These are phyloP conservation scores for Hippopotamus amphibius DNA, from an alignment of 2,113 vertebrate genomes.

Conservation along the genomic window DNA sequence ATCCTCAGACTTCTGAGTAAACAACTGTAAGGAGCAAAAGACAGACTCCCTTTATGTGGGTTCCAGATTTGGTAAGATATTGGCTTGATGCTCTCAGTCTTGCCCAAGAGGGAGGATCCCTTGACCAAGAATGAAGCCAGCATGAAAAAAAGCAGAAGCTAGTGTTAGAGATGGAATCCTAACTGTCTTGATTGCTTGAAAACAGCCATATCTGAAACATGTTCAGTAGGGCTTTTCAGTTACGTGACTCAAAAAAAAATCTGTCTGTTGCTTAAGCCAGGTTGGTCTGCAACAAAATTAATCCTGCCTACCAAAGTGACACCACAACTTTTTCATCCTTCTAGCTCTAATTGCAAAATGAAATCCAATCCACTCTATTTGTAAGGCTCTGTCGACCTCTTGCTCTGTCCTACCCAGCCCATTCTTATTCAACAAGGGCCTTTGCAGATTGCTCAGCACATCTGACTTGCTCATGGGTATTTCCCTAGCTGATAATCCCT, in stretches of 20 bases:
- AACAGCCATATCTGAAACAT: not conserved
- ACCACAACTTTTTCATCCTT: not conserved
- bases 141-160: not conserved
- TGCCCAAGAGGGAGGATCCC: rapidly evolving
- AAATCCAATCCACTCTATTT: not conserved
- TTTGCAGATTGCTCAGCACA: not conserved
- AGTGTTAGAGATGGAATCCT: not conserved
- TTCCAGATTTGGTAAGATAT: not conserved
- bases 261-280: not conserved
- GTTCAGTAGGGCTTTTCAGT: not conserved
- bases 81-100: not conserved
- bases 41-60: not conserved
- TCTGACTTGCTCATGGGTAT: no score
- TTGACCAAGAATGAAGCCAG: not conserved
- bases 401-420: not conserved
- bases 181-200: not conserved
- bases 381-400: not conserved
- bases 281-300: not conserved
- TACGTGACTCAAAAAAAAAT: not conserved
- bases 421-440: not conserved
- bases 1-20: not conserved
- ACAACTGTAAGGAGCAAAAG: not conserved
- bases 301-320: not conserved
- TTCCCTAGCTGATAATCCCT: not conserved
- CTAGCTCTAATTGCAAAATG: not conserved